These are phyloP conservation scores for Peucedramus taeniatus DNA, from an alignment of 2,113 vertebrate genomes.

Conservation along the genomic window DNA sequence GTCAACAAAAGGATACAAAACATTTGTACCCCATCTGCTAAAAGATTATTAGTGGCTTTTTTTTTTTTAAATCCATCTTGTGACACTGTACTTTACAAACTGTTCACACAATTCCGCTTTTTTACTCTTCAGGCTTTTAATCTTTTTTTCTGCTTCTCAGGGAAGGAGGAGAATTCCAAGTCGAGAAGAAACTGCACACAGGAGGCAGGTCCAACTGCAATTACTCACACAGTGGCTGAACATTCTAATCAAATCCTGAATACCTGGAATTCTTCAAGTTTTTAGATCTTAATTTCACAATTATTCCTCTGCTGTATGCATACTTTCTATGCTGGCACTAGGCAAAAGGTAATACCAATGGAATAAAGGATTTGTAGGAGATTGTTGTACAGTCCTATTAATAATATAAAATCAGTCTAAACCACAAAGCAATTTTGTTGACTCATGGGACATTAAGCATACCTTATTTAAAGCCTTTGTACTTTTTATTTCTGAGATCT, in stretches of 20 bases:
- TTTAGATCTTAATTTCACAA: conserved; percentile 39
- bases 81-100: not conserved
- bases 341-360: conserved; percentile 4
- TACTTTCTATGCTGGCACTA: conserved; percentile 20
- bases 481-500: conserved; percentile 38
- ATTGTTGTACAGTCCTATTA: conserved; percentile 38
- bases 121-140: not conserved
- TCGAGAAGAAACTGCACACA: not conserved
- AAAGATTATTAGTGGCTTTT: not conserved
- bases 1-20: not conserved
- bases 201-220: not conserved
- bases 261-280: not conserved
- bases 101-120: not conserved
- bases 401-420: conserved; percentile 50
- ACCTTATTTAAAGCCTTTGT: conserved; percentile 34
- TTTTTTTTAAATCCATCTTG: not conserved
- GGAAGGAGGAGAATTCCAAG: not conserved
- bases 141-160: not conserved
- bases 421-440: conserved; percentile 60
- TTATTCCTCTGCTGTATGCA: not conserved
- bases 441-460: conserved; percentile 55
- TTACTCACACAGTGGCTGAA: not conserved
- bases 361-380: conserved; percentile 40
- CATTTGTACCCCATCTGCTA: not conserved
- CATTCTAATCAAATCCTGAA: not conserved